These are phyloP conservation scores for Xenentodon cancila DNA, from an alignment of 2,797 vertebrate species.

Conservation along the genomic window DNA sequence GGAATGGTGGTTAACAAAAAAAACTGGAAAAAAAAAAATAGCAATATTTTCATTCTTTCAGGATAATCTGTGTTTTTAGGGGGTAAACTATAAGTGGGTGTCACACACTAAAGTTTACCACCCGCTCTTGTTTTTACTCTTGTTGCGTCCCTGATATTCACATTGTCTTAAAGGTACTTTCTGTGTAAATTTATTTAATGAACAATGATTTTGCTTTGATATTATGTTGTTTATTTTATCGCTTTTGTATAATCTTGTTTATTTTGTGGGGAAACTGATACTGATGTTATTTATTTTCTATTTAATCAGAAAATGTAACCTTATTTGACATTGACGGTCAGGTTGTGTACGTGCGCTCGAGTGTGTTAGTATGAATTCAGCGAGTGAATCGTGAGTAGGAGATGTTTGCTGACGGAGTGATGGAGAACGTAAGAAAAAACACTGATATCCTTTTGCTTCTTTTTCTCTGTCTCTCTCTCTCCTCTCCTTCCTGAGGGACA, in stretches of 20 bases:
- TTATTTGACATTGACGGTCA: constrained; percentile 70
- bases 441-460: constrained; percentile 49
- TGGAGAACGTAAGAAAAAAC: constrained; percentile 45
- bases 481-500: constrained; percentile 68
- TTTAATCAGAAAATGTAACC: constrained; percentile 76
- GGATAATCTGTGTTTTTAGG: constrained; percentile 73
- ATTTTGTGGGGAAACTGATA: constrained; percentile 73
- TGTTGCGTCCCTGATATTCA: constrained; percentile 79
- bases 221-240: constrained; percentile 65
- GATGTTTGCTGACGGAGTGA: constrained; percentile 51
- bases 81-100: constrained; percentile 54
- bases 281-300: constrained; percentile 79
- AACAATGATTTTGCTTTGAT: constrained; percentile 70
- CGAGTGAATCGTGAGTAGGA: constrained; percentile 50
- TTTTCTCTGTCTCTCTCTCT: constrained; percentile 67
- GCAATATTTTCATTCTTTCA: constrained; percentile 85
- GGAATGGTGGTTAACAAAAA: neutral
- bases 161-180: constrained; percentile 79
- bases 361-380: constrained; percentile 32
- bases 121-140: constrained; percentile 72
- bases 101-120: constrained; percentile 32
- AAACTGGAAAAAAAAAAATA: constrained; percentile 71
- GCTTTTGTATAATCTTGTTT: constrained; percentile 67
- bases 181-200: constrained; percentile 77
- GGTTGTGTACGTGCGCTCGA: constrained; percentile 60